Base-by-base conservation (phyloP, 2,888 invertebrate species). In the Tiphia femorata region DNA sequence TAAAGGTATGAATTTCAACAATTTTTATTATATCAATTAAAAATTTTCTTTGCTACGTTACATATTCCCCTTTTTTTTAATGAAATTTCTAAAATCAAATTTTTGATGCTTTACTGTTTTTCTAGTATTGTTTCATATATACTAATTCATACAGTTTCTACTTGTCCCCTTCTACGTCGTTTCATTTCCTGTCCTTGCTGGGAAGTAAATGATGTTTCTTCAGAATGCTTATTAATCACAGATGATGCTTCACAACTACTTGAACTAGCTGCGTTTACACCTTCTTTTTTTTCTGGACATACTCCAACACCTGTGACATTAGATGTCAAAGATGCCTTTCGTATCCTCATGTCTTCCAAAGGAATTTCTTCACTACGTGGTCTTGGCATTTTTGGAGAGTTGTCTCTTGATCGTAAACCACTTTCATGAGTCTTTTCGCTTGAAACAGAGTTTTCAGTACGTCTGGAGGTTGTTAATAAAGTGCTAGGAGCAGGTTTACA, bases 301-400 rank as follows among this genome's bases (percentile, higher is more conserved):
- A 49, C 33, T 1, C 51, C 60, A 29, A 53, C 35, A 4, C 51
- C 59, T 3, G 72, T 20, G 0, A 69, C 67, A 41, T 76, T 78
- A 2, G 77, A 67, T 0, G 80, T 77, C 20, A 79, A 55, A 2
- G 81, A 79, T 7, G 76, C 73, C 60, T 81, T 83, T 4, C 81
- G 72, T 20, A 78, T 65, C 4, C 89, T 89, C 74, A 94, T 92
- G 62, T 93, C 90, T 75, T 93, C 94, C 35, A 94, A 81, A 0
- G 94, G 94, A 40, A 94, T 94, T 72, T 94, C 93, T 76, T 93
- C 91, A 19, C 91, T 92, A 54, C 92, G 86, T 0, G 93, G 90
- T 30, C 93, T 85, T 0, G 92, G 91, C 84, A 89, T 86, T 58
- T 88, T 86, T 0, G 90, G 90, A n/a, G 93, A 93, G 12, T 87